Conservation (phyloP, 23 tunicate species). For the Corella eumyota region DNA sequence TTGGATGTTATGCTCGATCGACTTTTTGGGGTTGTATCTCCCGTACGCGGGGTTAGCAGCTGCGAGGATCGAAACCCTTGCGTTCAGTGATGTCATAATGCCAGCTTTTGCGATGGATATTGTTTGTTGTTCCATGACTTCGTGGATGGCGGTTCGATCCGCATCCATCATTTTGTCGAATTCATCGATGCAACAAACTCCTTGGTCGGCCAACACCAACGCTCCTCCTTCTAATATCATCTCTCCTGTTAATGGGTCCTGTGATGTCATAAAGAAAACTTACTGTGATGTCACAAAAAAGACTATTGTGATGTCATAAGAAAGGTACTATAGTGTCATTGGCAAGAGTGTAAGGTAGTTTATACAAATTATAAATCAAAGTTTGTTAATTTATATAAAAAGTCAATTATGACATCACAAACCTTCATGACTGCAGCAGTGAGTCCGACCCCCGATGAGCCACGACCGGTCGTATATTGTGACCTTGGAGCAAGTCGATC, state of each 20-base stretch:
- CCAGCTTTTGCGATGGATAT: conserved; percentile 98
- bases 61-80: conserved; percentile 93
- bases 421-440: conserved; percentile 99
- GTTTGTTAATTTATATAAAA: too few relatives aligned
- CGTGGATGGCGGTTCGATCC: conserved; percentile 99
- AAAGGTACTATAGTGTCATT: too few relatives aligned
- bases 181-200: conserved; percentile 99
- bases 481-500: conserved; percentile 96
- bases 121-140: conserved; percentile 99
- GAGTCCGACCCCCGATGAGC: conserved; percentile 98
- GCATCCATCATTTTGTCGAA: conserved; percentile 98
- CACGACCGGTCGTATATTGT: conserved; percentile 98
- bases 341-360: background rate
- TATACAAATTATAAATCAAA: background rate
- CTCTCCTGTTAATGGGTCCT: conserved; percentile 97
- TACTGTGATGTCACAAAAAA: too few relatives aligned
- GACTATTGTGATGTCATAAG: too few relatives aligned
- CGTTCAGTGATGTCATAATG: conserved; percentile 97
- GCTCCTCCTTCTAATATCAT: conserved; percentile 99
- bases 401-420: too few relatives aligned
- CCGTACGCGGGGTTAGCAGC: conserved; percentile 99
- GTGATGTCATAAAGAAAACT: background rate
- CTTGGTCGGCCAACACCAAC: conserved; percentile 95
- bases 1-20: conserved; percentile 96
- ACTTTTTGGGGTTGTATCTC: conserved; percentile 90